Conservation (phyloP, 2,888 invertebrate genomes). For the Dysmachus trigonus region DNA sequence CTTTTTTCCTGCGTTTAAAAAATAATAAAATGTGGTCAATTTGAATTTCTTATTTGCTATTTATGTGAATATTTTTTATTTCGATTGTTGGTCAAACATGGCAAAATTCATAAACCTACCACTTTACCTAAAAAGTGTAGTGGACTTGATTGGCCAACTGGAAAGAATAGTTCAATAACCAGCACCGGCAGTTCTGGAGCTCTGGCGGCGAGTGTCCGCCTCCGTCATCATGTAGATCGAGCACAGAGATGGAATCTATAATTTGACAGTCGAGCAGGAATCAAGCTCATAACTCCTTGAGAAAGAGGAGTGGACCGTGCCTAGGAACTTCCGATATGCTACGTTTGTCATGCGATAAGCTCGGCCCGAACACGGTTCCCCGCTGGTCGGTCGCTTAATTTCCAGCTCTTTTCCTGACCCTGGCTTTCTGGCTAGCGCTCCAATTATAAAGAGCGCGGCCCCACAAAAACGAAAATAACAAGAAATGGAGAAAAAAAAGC, state of each 20-base stretch:
- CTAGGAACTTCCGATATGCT: conserved; percentile 30
- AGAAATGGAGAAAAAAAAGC: background rate
- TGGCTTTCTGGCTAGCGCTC: background rate
- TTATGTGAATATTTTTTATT: background rate
- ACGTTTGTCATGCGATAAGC: conserved; percentile 27
- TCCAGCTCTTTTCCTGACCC: background rate
- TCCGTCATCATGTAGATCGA: background rate
- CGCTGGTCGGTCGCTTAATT: background rate
- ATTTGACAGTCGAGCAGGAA: conserved; percentile 24
- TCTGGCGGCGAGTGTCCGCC: background rate
- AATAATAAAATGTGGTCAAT: no score
- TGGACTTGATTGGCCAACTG: background rate
- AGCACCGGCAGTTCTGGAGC: background rate
- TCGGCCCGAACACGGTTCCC: background rate
- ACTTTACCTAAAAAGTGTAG: background rate
- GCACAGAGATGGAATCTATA: conserved; percentile 20
- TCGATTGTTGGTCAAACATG: background rate
- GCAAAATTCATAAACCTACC: background rate
- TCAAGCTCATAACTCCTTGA: background rate
- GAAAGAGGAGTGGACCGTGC: background rate
- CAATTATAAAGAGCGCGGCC: background rate
- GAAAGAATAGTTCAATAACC: background rate
- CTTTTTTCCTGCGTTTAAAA: no score
- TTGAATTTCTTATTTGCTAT: no score
- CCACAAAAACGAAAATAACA: background rate